Evolutionary conservation across 2,797 vertebrate species (phyloP).

Genomic region (Falco peregrinus): DNA sequence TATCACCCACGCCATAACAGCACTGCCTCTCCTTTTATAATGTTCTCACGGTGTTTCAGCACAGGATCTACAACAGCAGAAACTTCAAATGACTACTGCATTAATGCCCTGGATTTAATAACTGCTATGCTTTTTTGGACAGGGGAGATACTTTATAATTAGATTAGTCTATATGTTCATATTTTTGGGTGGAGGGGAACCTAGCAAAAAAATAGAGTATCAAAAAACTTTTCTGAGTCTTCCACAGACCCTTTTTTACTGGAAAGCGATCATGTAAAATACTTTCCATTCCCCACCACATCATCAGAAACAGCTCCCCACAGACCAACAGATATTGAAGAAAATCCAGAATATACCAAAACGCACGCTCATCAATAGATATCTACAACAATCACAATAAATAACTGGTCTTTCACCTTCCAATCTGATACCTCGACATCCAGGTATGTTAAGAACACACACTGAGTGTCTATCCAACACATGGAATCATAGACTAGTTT

Average conservation of each 20-base stretch:
- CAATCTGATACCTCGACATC: neutral
- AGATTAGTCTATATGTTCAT: neutral
- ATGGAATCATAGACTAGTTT: neutral
- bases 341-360: neutral
- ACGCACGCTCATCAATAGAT: neutral
- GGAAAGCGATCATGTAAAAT: neutral
- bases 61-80: neutral
- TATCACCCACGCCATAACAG: neutral
- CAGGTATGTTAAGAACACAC: neutral
- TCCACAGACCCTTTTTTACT: neutral
- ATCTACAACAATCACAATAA: neutral
- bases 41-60: neutral
- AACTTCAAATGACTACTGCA: neutral
- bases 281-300: neutral
- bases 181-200: neutral
- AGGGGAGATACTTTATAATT: neutral
- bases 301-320: neutral
- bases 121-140: too few species aligned
- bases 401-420: neutral
- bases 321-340: neutral
- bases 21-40: neutral
- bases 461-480: accelerated
- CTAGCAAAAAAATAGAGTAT: neutral
- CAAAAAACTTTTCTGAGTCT: neutral
- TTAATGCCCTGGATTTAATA: neutral